Evolutionary conservation across 2,888 invertebrate species (phyloP).

Genomic region (Synanthedon formicaeformis): DNA sequence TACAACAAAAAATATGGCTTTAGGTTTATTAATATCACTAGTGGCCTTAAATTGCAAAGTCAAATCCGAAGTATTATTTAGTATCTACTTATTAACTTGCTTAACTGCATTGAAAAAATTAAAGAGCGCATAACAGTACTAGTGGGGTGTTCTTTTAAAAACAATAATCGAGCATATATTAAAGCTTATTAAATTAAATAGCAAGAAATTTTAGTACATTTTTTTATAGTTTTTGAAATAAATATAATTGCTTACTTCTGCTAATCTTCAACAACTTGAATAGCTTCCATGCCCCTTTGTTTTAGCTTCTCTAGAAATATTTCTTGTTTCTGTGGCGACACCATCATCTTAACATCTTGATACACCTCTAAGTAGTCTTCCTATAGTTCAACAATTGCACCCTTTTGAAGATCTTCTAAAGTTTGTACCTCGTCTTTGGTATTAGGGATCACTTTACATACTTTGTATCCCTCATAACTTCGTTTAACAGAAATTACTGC

Average conservation of each 20-base stretch:
- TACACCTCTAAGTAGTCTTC: constrained; percentile 32
- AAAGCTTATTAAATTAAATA: too few species aligned
- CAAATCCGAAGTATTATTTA: neutral
- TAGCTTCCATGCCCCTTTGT: constrained; percentile 17
- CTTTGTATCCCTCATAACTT: constrained; percentile 69
- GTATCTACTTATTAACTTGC: too few species aligned
- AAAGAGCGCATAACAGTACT: too few species aligned
- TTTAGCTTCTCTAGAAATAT: constrained; percentile 20
- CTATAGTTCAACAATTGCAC: constrained; percentile 45
- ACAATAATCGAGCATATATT: too few species aligned
- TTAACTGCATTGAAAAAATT: too few species aligned
- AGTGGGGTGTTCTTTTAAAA: too few species aligned
- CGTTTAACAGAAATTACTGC: constrained; percentile 14
- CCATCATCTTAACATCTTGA: constrained; percentile 40
- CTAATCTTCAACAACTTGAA: constrained; percentile 32
- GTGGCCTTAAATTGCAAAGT: too few species aligned
- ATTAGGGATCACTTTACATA: constrained; percentile 67
- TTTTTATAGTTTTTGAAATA: neutral
- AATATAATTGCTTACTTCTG: constrained; percentile 30
- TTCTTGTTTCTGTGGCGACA: constrained; percentile 24
- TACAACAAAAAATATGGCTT: neutral
- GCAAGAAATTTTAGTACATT: too few species aligned
- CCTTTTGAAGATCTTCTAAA: constrained; percentile 49
- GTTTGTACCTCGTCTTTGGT: constrained; percentile 52
- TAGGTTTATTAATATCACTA: neutral